Evolutionary conservation across 1,140 invertebrate genomes (phyloP), one percentile per base, ranked within the genome.

Genomic region (Drosophila hydei): DNA sequence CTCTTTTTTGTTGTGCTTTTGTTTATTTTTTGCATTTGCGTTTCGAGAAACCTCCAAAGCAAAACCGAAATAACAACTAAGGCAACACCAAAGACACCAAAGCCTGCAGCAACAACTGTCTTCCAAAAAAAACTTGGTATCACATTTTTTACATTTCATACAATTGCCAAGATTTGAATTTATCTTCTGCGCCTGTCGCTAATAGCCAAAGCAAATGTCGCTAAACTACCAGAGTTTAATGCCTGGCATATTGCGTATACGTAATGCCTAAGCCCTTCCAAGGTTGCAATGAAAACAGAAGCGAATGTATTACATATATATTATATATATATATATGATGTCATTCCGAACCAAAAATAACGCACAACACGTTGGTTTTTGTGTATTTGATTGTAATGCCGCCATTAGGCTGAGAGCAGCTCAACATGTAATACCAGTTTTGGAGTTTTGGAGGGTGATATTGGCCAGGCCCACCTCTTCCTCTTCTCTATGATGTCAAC

Each of bases 1-100:
- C 47, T 23, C 42, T 60, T 30, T 47, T 16, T 19, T 43, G 2
- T 14, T 18, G 16, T 45, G 43, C 18, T 75, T 56, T 87, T 85
- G 81, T 87, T 85, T 85, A 85, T 85, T 87, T 81, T 78, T 75
- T 87, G 52, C 51, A 74, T 85, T 85, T 79, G 60, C 76, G 72
- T 73, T 79, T 85, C 67, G 71, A 87, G 77, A 80, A 87, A 48
- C 55, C 62, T 75, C 70, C 62, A 71, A 64, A 43, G 30, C 18
- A 25, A 64, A 45, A 56, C n/a, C 52, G 23, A 21, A 36, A 47
- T 27, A 67, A 59, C 63, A 47, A 51, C 33, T 25, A 27, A 52
- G 45, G 36, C 36, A 55, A 48, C 51, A 54, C 4, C 51, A 56
- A 18, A 27, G 16, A 43, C 54, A 21, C 9, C 14, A 19, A 38